Conservation (phyloP, 2,888 invertebrate genomes). For the Invenusta paracnida region DNA sequence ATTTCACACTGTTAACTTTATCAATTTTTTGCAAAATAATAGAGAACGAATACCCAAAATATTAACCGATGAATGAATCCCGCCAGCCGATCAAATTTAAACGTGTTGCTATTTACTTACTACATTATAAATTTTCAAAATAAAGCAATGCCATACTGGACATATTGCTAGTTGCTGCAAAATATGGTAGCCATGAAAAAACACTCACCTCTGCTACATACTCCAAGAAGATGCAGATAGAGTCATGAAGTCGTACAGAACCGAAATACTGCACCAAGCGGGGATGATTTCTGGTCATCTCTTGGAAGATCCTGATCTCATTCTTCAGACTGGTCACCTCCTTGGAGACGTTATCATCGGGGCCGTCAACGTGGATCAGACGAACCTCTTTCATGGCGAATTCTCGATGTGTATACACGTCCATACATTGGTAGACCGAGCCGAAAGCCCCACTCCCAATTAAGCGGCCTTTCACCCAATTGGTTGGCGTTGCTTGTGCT, state of each 20-base stretch:
- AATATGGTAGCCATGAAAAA: neutral
- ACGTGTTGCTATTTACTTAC: too few relatives aligned
- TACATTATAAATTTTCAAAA: too few relatives aligned
- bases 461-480: conserved; percentile 31
- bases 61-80: too few relatives aligned
- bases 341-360: conserved; percentile 58
- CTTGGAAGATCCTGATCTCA: conserved; percentile 57
- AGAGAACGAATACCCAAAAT: too few relatives aligned
- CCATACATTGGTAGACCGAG: conserved; percentile 60
- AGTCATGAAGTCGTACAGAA: conserved; percentile 53
- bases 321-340: conserved; percentile 42
- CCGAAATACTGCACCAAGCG: conserved; percentile 62
- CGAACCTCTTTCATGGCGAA: conserved; percentile 60
- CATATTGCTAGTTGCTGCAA: too few relatives aligned
- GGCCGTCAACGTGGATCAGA: conserved; percentile 56
- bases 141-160: too few relatives aligned
- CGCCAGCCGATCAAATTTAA: too few relatives aligned
- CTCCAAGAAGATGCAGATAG: conserved; percentile 63
- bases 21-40: too few relatives aligned
- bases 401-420: conserved; percentile 59
- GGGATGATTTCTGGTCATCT: conserved; percentile 58
- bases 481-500: conserved; percentile 9
- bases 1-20: too few relatives aligned
- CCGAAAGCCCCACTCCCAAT: conserved; percentile 61
- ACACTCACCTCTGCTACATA: conserved; percentile 62